phyloP scores from a whole-genome alignment of 2,888 invertebrate genomes.

The Pyrochroa serraticornis region DNA sequence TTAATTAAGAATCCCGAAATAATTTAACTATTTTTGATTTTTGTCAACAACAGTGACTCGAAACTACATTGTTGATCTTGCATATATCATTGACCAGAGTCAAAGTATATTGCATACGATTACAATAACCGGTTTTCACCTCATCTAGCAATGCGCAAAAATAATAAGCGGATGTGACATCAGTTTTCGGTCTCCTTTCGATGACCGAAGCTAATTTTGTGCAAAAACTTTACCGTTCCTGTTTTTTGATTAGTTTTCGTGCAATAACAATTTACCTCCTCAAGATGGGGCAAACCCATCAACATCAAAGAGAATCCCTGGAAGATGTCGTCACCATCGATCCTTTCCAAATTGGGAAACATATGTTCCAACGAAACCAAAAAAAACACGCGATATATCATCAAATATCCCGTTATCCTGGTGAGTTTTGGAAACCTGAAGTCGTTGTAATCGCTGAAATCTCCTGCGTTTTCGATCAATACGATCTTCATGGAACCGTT shows the following conservation, averaged over 20 bases:
- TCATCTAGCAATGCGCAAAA: too few relatives aligned
- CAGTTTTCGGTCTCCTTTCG: too few relatives aligned
- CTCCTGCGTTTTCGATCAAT: constrained; percentile 63
- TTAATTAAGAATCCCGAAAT: too few relatives aligned
- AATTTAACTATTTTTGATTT: too few relatives aligned
- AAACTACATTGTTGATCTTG: too few relatives aligned
- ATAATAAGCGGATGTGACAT: too few relatives aligned
- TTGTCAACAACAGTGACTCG: too few relatives aligned
- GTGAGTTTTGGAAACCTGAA: constrained; percentile 72
- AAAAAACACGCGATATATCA: constrained; percentile 79
- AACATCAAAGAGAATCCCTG: constrained; percentile 82
- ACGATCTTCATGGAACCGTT: constrained; percentile 79
- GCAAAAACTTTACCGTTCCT: neutral
- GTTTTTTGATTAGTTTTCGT: neutral
- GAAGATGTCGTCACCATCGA: constrained; percentile 79
- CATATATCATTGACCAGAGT: too few relatives aligned
- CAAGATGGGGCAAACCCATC: constrained; percentile 70
- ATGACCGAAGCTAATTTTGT: neutral
- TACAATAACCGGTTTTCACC: too few relatives aligned
- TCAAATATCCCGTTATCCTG: constrained; percentile 84
- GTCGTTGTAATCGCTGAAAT: constrained; percentile 52
- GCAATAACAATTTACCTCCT: constrained; percentile 60
- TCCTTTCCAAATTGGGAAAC: constrained; percentile 88
- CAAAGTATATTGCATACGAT: too few relatives aligned
- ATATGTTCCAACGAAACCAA: constrained; percentile 73